phyloP scores from a whole-genome alignment of 2,113 vertebrate species.

The Colinus virginianus region DNA sequence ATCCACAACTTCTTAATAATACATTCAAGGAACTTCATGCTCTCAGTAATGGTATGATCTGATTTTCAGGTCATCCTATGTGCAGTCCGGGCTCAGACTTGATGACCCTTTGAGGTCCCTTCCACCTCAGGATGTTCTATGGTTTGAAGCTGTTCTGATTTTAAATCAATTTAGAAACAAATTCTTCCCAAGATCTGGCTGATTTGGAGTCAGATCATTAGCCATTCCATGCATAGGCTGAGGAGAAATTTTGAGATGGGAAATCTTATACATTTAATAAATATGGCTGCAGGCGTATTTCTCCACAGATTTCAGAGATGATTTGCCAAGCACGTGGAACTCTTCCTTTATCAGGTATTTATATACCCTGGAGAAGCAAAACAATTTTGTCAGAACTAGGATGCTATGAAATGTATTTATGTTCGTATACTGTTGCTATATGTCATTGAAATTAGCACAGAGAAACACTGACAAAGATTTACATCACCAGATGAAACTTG shows the following conservation, averaged over 20 bases:
- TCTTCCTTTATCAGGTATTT: background rate
- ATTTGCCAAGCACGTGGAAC: background rate
- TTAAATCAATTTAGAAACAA: background rate
- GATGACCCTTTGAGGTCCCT: too few species aligned
- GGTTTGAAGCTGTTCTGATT: background rate
- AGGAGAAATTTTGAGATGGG: background rate
- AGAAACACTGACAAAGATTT: background rate
- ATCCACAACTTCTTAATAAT: background rate
- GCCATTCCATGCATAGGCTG: background rate
- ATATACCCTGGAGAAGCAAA: background rate
- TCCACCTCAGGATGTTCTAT: too few species aligned
- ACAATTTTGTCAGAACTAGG: background rate
- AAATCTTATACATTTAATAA: background rate
- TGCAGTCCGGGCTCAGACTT: too few species aligned
- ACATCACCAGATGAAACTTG: background rate
- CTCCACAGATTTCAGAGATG: background rate
- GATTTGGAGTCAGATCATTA: background rate
- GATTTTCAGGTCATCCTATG: too few species aligned
- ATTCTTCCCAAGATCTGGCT: background rate
- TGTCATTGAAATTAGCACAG: background rate
- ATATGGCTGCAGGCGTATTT: background rate
- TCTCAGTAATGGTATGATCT: too few species aligned
- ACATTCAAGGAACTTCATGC: background rate
- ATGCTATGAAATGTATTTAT: background rate
- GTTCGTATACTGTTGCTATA: background rate